Conservation (phyloP, 2,113 vertebrate genomes). For the Gambusia holbrooki region DNA sequence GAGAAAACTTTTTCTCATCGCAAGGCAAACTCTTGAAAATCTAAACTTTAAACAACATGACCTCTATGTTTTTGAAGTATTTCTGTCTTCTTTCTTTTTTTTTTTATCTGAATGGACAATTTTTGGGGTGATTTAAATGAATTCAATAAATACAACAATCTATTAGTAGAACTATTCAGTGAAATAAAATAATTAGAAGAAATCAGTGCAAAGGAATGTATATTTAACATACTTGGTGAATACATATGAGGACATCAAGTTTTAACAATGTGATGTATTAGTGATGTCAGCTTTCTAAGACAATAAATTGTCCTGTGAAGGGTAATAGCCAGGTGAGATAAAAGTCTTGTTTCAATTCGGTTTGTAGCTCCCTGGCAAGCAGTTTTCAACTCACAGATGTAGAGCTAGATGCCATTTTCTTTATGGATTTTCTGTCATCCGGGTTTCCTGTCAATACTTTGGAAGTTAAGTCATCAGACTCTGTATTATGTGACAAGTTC, state of each 20-base stretch:
- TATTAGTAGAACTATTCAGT: slow-evolving; percentile 27
- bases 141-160: not conserved
- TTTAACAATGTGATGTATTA: not conserved
- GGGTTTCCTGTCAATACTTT: not conserved
- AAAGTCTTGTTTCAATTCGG: not conserved
- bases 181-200: slow-evolving; percentile 9
- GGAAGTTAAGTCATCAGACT: not conserved
- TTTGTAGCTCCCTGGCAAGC: not conserved
- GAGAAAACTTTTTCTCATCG: not conserved
- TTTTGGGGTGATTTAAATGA: not conserved
- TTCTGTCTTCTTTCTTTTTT: not conserved
- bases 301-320: slow-evolving; percentile 22
- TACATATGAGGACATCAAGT: slow-evolving; percentile 49
- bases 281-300: slow-evolving; percentile 33
- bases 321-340: slow-evolving; percentile 1
- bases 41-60: not conserved
- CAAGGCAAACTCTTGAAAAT: not conserved
- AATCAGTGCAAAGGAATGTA: slow-evolving; percentile 40
- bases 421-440: not conserved
- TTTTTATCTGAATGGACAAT: not conserved
- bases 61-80: not conserved
- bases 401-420: not conserved
- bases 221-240: slow-evolving; percentile 26
- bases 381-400: not conserved
- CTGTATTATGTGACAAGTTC: not conserved